Percentiles rank a stretch among this genome's conserved stretches.
These are phyloP conservation scores for Todiramphus chloris DNA, from an alignment of 2,113 vertebrate genomes.

Conservation along the genomic window DNA sequence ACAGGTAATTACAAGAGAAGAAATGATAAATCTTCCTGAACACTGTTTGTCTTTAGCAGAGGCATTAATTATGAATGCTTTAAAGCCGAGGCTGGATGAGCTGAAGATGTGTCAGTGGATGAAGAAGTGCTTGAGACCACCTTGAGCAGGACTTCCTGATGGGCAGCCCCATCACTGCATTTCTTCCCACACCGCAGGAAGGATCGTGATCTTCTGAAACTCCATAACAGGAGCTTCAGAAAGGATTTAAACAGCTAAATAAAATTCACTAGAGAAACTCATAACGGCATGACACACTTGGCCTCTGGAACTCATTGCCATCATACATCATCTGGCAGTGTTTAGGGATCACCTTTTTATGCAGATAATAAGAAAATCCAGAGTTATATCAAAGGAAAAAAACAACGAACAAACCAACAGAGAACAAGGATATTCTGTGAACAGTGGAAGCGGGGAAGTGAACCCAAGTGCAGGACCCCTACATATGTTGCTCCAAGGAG, in stretches of 20 bases:
- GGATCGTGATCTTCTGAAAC: not conserved
- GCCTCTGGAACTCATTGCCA: not conserved
- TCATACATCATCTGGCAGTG: not conserved
- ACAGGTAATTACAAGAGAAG: slow-evolving; percentile 45
- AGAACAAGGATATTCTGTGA: too few species aligned
- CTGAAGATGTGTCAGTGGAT: not conserved
- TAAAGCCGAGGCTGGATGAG: not conserved
- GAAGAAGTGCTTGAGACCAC: not conserved
- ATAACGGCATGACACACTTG: not conserved
- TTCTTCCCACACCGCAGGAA: fast-evolving
- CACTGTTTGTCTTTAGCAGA: slow-evolving; percentile 32
- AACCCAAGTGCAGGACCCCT: not conserved
- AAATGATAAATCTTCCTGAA: slow-evolving; percentile 10
- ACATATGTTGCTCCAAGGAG: not conserved
- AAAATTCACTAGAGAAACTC: not conserved
- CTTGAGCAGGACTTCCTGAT: not conserved
- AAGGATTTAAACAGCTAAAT: not conserved
- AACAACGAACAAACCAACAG: too few species aligned
- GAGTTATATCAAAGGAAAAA: not conserved
- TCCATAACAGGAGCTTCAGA: not conserved
- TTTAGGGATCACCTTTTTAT: not conserved
- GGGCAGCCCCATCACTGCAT: not conserved
- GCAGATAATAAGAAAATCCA: not conserved
- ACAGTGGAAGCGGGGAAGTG: too few species aligned
- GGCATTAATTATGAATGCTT: not conserved